Evolutionary conservation across 2,113 vertebrate genomes (phyloP), one percentile per base, ranked within the genome.

Genomic region (Furnarius figulus): DNA sequence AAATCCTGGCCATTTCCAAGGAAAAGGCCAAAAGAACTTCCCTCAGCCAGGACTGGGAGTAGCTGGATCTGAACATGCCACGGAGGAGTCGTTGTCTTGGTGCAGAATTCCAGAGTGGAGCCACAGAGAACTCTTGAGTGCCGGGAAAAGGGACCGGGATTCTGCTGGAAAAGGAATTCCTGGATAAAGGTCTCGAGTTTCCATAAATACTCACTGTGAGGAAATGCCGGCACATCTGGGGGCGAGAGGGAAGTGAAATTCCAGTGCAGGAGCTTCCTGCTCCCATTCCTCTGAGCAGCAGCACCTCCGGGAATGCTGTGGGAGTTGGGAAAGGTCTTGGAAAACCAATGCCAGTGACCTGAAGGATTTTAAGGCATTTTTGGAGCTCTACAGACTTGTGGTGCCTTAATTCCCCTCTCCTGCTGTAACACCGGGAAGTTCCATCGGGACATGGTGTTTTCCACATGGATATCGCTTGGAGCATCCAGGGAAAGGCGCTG

Each of bases 341-440:
- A 18, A 67, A 67, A 67, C 5, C 10, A 31, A 31, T 24, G 12
- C 10, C 47, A 19, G 8, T 9, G 46, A 24, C 5, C 49, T 24
- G 7, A 21, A 31, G 53, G 53, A 55, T 55, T 47, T 18, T 7
- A 16, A 27, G 65, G 42, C 1, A 8, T 6, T 33, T 25, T 16
- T 24, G 44, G 44, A n/a, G 42, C 22, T 24, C 22, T 46, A 10
- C 4, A 0, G 12, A 25, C 4, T n/a, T 13, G 5, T 10, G 12
- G 44, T 13, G 23, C 9, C 9, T 33, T 0, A 9, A 27, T 67
- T 67, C 44, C 31, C 2, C 5, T 6, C 33, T 46, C 52, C 44
- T 24, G 30, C 40, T 42, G 5, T 6, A 67, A 46, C 44, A 31
- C 31, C 5, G 42, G 42, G 42, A n/a, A n/a, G 22, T n/a, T n/a